A percentile compares a stretch with the other conserved stretches of the same genome.
Evolutionary conservation across 2,113 vertebrate species (phyloP).

Genomic region (Athene noctua): DNA sequence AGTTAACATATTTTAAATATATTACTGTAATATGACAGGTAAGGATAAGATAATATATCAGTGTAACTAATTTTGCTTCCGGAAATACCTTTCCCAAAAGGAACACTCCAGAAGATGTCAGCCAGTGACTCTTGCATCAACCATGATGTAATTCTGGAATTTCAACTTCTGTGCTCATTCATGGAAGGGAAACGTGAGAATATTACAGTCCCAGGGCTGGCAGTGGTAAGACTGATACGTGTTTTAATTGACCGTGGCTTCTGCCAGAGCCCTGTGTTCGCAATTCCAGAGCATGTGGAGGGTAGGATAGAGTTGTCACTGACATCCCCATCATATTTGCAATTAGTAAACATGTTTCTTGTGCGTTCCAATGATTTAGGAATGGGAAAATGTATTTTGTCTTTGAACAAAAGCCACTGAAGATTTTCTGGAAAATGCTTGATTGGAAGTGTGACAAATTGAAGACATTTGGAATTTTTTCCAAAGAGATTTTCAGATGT

Average conservation of each 20-base stretch:
- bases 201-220: background rate
- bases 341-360: constrained; percentile 21
- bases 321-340: background rate
- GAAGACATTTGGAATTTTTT: constrained; percentile 47
- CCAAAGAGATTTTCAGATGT: constrained; percentile 37
- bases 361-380: background rate
- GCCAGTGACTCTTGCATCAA: background rate
- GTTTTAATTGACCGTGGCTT: background rate
- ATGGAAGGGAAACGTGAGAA: background rate
- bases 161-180: background rate
- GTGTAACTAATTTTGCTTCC: background rate
- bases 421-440: constrained; percentile 32
- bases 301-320: constrained; percentile 34
- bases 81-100: background rate
- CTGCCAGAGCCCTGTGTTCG: background rate
- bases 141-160: background rate
- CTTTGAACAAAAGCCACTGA: constrained; percentile 35
- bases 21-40: background rate
- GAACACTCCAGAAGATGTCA: background rate
- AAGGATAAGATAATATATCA: background rate
- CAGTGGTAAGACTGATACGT: accelerated
- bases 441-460: background rate
- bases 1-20: background rate
- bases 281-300: background rate
- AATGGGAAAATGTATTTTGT: background rate